phyloP scores from a whole-genome alignment of 1,140 invertebrate genomes.

The Aphelinus atriplicis region DNA sequence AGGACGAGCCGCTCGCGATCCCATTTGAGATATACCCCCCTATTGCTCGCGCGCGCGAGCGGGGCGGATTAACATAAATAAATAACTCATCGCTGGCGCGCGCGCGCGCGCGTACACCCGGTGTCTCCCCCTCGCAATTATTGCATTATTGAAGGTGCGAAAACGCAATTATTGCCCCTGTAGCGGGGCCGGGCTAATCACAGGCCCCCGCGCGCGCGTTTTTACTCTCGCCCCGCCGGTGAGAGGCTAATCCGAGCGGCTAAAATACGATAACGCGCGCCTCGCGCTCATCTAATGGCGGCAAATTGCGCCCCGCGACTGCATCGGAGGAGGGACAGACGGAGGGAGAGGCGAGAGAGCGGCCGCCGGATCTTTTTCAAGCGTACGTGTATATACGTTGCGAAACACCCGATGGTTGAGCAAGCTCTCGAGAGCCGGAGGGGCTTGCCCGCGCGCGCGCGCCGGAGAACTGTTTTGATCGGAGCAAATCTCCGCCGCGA shows the following conservation, averaged over 20 bases:
- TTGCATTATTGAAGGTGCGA: slow-evolving; percentile 49
- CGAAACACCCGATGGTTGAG: no score
- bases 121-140: slow-evolving; percentile 43
- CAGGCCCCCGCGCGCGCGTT: slow-evolving; percentile 6
- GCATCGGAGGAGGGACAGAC: no score
- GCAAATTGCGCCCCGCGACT: neutral
- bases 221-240: neutral
- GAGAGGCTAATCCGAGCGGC: slow-evolving; percentile 1
- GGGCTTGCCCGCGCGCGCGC: no score
- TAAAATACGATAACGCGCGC: slow-evolving; percentile 1
- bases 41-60: slow-evolving; percentile 41
- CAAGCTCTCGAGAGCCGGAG: no score
- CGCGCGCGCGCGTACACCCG: no score
- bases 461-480: no score
- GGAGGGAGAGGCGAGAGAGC: neutral
- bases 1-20: slow-evolving; percentile 3
- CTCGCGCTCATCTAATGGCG: slow-evolving; percentile 3
- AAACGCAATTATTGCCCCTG: slow-evolving; percentile 44
- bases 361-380: neutral
- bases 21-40: slow-evolving; percentile 41
- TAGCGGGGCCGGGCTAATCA: slow-evolving; percentile 39
- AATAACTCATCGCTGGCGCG: no score
- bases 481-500: no score
- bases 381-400: no score
- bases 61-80: neutral